Conservation (phyloP, 2,888 invertebrate species). For the Lasioglossum oenotherae region DNA sequence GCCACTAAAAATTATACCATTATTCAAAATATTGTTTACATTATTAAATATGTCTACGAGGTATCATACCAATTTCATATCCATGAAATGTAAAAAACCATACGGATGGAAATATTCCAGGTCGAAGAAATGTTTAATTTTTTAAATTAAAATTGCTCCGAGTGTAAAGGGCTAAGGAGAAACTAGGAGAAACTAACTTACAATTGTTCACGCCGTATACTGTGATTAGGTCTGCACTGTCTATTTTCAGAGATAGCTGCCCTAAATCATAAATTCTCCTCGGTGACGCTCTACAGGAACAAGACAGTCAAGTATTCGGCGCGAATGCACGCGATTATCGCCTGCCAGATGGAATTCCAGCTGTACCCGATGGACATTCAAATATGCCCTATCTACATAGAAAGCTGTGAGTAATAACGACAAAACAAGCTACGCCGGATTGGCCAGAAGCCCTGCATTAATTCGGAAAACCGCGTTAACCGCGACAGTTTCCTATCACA, state of each 20-base stretch:
- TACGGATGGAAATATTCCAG: too few relatives aligned
- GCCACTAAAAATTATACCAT: too few relatives aligned
- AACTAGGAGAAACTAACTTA: too few relatives aligned
- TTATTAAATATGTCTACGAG: too few relatives aligned
- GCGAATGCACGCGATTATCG: conserved; percentile 93
- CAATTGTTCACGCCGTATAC: background rate
- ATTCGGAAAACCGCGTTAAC: conserved; percentile 36
- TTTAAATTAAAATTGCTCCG: too few relatives aligned
- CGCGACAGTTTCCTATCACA: conserved; percentile 91
- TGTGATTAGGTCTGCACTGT: background rate
- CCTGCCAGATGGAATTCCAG: conserved; percentile 95
- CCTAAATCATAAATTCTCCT: conserved; percentile 92
- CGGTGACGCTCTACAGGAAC: conserved; percentile 91
- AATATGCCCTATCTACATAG: conserved; percentile 92
- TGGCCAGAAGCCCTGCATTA: conserved; percentile 24
- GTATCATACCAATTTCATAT: too few relatives aligned
- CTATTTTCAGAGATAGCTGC: conserved; percentile 90
- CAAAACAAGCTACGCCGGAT: background rate
- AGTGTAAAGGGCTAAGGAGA: too few relatives aligned
- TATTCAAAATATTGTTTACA: too few relatives aligned
- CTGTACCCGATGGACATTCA: conserved; percentile 95
- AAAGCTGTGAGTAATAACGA: conserved; percentile 90
- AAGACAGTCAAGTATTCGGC: conserved; percentile 93
- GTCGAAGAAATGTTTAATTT: too few relatives aligned
- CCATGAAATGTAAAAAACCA: too few relatives aligned